Evolutionary conservation across 2,797 vertebrate genomes (phyloP), one percentile per base, ranked within the genome.

Genomic region (Ficedula albicollis): DNA sequence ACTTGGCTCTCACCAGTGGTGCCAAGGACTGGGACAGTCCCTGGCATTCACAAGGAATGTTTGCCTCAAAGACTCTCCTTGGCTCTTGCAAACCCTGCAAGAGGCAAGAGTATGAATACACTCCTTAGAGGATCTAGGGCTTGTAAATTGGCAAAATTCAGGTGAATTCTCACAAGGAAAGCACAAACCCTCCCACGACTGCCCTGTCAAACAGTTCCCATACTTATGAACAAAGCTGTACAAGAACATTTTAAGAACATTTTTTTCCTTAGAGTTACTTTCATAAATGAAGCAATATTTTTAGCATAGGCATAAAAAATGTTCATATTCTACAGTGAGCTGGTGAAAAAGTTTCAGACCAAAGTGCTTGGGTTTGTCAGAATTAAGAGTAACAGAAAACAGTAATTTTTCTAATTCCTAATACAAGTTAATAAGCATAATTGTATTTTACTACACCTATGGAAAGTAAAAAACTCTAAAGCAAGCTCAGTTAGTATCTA

Each of bases 161-260:
- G 16, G 12, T 48, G 43, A 82, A 74, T 80, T 79, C 70, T 85
- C 64, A 69, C 17, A 79, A 36, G n/a, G 26, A 76, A 73, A 60
- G 46, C 30, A 76, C 49, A 93, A 60, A 56, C 0, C 0, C 5
- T 23, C 38, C 39, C 29, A 52, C 0, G 0, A 54, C 15, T 89
- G 12, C 22, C 17, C 9, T 8, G 4, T 15, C 30, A 80, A 89
- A 32, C 5, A 34, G 36, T 29, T 81, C 26, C 51, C 11, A 55
- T 29, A 32, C 16, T 68, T 90, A 38, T 10, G 36, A 79, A 69
- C 4, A 7, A 82, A 95, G 69, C 2, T 66, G 67, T 17, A 48
- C 7, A 55, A 54, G 46, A 36, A 58, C 19, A 52, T 59, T 74
- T 73, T 13, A 80, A 51, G 14, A 64, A 52, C 11, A 6, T 17